A percentile compares a stretch with the other conserved stretches of the same genome.
Conservation (phyloP, 2,888 invertebrate species). For the Cryptocephalus moraei region DNA sequence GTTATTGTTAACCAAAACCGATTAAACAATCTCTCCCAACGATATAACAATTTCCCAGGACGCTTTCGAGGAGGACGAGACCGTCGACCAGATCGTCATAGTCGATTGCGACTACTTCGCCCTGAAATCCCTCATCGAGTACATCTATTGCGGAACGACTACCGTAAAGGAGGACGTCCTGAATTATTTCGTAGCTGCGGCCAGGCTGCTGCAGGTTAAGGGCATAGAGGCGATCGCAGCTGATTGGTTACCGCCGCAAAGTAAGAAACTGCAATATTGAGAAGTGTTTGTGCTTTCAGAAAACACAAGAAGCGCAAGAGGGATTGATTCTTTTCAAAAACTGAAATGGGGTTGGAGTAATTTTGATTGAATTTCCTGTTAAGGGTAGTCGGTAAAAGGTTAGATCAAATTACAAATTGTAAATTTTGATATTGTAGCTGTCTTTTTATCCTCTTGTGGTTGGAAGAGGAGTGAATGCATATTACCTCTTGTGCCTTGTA, state of each 20-base stretch:
- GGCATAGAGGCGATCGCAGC: conserved; percentile 48
- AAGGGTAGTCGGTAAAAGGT: too few species aligned
- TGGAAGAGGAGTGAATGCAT: too few species aligned
- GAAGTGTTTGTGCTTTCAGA: neutral
- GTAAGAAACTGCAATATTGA: neutral
- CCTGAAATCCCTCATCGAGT: conserved; percentile 61
- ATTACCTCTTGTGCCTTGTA: too few species aligned
- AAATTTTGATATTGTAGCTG: too few species aligned
- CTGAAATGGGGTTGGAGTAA: too few species aligned
- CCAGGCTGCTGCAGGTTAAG: conserved; percentile 59
- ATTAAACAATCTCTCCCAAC: neutral
- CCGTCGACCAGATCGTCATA: conserved; percentile 49
- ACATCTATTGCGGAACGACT: conserved; percentile 69
- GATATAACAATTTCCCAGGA: conserved; percentile 34
- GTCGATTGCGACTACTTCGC: conserved; percentile 61
- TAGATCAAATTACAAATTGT: too few species aligned
- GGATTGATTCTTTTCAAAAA: too few species aligned
- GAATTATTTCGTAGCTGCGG: conserved; percentile 57
- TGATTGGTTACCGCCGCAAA: conserved; percentile 21
- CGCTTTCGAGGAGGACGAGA: conserved; percentile 46
- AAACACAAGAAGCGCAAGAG: too few species aligned
- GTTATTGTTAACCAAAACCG: too few species aligned
- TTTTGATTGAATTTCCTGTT: too few species aligned
- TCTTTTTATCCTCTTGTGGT: too few species aligned
- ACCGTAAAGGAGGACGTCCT: conserved; percentile 57